Evolutionary conservation across 37 sponge, comb jelly and placozoan genomes (phyloP).

Genomic region (Diacarnus erythraeanus): DNA sequence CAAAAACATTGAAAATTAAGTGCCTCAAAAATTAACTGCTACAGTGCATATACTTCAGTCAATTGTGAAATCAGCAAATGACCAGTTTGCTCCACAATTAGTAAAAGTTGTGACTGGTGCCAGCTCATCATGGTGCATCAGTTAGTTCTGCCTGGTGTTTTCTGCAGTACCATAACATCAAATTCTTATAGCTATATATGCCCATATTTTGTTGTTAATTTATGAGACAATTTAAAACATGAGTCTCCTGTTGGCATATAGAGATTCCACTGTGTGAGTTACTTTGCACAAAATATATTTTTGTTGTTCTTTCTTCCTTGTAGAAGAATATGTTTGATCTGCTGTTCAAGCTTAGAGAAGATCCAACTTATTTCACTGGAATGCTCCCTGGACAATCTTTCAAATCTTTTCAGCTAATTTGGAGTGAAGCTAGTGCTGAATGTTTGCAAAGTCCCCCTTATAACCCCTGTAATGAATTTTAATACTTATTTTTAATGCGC

Average conservation of each 20-base stretch:
- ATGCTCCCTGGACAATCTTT: conserved; percentile 40
- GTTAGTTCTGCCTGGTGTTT: too few species aligned
- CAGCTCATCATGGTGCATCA: too few species aligned
- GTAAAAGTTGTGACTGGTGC: too few species aligned
- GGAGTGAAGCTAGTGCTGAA: conserved; percentile 56
- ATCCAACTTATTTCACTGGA: conserved; percentile 24
- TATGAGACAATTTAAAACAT: too few species aligned
- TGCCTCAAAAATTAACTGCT: too few species aligned
- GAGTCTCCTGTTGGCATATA: background rate
- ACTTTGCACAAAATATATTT: background rate
- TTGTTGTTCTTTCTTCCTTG: background rate
- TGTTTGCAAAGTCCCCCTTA: conserved; percentile 39
- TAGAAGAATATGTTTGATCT: conserved; percentile 81
- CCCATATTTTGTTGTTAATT: too few species aligned
- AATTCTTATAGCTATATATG: too few species aligned
- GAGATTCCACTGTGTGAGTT: background rate
- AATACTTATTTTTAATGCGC: background rate
- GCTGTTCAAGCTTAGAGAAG: conserved; percentile 37
- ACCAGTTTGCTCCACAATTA: too few species aligned
- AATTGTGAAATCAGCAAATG: too few species aligned
- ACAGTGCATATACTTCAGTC: too few species aligned
- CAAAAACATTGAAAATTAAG: too few species aligned
- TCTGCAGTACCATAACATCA: too few species aligned
- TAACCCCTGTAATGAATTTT: conserved; percentile 66
- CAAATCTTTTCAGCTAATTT: conserved; percentile 64